Base-by-base conservation (phyloP, 37 sponge, comb jelly and placozoan genomes). In the Spongia lamella region DNA sequence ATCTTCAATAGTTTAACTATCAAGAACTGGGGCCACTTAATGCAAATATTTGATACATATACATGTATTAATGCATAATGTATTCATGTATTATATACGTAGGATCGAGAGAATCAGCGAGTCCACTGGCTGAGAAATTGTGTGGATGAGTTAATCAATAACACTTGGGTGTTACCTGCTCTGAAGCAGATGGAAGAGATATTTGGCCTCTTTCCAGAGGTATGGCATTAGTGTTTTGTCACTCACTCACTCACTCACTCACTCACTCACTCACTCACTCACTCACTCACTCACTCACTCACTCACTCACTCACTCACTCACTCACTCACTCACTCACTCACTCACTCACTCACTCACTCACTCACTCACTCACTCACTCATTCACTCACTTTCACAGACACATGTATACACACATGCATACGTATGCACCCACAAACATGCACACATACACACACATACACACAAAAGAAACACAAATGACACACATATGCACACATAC, bases 161-260 rank as follows among this genome's bases (percentile, higher is more conserved):
- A 80, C 22, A 84, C 66, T 52, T 95, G 96, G 96, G 93, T 92
- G 54, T 59, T 95, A 1, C 94, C 96, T 38, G 96, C 96, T 54
- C 70, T 95, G 53, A 95, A 95, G 72, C 91, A 87, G 38, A 88
- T 92, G 78, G 79, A 53, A 53, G 96, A 95, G 53, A 84, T 95
- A 39, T 92, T 87, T 38, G 56, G 82, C 21, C 82, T 95, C 56
- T 95, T 83, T 50, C 74, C 79, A 7, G 93, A 92, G 93, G 92
- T 91, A 36, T 7, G 77, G 17, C 6, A 27, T 21, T 61, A 58
- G 11, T 31, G 24, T 59, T 16, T 27, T 27, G 26, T 38, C 69
- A 68, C 69, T 38, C 69, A 64, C 69, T 38, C 69, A 68, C 69
- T 37, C 69, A 68, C 69, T 38, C 69, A 68, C 49, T 34, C 69